Evolutionary conservation across 2,113 vertebrate species (phyloP).

Genomic region (Okapia johnstoni): DNA sequence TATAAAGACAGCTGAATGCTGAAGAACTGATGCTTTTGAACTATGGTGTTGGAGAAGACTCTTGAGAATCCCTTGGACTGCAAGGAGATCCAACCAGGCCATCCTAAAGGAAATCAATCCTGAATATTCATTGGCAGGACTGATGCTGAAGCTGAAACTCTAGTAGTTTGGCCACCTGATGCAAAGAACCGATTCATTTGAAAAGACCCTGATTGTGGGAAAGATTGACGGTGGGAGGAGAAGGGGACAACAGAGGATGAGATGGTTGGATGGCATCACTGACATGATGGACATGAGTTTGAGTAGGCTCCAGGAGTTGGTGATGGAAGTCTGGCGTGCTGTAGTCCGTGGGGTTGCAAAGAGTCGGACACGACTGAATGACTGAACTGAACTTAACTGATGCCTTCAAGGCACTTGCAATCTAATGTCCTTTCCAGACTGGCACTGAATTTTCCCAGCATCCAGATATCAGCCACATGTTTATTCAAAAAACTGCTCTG

Average conservation of each 20-base stretch:
- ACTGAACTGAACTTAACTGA: not conserved
- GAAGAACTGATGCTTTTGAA: not conserved
- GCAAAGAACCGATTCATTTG: not conserved
- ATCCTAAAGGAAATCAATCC: not conserved
- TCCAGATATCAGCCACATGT: not conserved
- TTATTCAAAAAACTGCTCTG: not conserved
- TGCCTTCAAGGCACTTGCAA: not conserved
- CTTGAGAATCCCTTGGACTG: not conserved
- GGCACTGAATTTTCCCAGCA: not conserved
- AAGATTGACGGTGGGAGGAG: accelerated
- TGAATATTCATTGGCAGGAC: not conserved
- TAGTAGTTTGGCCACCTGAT: not conserved
- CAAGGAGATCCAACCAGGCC: not conserved
- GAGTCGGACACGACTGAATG: not conserved
- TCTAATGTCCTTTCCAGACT: not conserved
- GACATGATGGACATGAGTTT: not conserved
- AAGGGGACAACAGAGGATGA: not conserved
- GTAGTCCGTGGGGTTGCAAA: not conserved
- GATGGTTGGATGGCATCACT: not conserved
- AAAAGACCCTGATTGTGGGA: not conserved
- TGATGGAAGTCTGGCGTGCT: not conserved
- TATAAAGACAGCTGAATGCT: accelerated
- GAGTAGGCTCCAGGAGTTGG: not conserved
- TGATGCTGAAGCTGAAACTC: not conserved
- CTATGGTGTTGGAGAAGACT: not conserved